Percentiles rank a stretch among this genome's conserved stretches.
Evolutionary conservation across 1,140 invertebrate genomes (phyloP).

Genomic region (Scaptomyza graminum): DNA sequence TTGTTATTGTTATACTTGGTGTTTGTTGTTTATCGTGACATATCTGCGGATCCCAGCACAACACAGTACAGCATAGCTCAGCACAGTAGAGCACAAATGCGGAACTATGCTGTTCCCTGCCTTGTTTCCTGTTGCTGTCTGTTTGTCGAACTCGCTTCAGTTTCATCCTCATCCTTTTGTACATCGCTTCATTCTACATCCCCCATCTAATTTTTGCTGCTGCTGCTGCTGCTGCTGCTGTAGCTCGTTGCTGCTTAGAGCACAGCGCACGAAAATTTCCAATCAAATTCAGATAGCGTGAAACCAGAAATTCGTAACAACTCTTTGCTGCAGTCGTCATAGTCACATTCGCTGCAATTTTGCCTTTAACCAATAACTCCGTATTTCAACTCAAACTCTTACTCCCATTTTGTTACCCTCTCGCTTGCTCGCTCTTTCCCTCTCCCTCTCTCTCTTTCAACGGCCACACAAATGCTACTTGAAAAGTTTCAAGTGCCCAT

Average conservation of each 20-base stretch:
- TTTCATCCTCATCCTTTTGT: conserved; percentile 37
- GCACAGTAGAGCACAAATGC: conserved; percentile 37
- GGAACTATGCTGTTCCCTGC: conserved; percentile 70
- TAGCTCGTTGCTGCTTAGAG: conserved; percentile 50
- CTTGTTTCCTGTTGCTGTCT: conserved; percentile 62
- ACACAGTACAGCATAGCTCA: neutral
- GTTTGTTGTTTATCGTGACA: conserved; percentile 68
- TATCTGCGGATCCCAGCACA: conserved; percentile 53
- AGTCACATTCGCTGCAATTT: conserved; percentile 9
- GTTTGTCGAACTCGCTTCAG: conserved; percentile 11
- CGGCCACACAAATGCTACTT: conserved; percentile 21
- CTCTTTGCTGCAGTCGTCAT: conserved; percentile 58
- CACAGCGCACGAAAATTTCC: conserved; percentile 57
- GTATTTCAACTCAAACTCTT: neutral
- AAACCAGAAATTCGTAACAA: conserved; percentile 74
- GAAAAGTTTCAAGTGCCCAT: conserved; percentile 29
- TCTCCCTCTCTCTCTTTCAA: neutral
- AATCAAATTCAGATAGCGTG: conserved; percentile 77
- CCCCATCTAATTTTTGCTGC: conserved; percentile 10
- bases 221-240: conserved; percentile 50
- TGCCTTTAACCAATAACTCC: conserved; percentile 21
- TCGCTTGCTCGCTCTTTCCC: neutral
- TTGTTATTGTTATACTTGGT: conserved; percentile 10
- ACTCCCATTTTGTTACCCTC: neutral
- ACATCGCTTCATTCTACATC: neutral